phyloP scores from a whole-genome alignment of 1,140 invertebrate species.

The Drosophila albomicans region DNA sequence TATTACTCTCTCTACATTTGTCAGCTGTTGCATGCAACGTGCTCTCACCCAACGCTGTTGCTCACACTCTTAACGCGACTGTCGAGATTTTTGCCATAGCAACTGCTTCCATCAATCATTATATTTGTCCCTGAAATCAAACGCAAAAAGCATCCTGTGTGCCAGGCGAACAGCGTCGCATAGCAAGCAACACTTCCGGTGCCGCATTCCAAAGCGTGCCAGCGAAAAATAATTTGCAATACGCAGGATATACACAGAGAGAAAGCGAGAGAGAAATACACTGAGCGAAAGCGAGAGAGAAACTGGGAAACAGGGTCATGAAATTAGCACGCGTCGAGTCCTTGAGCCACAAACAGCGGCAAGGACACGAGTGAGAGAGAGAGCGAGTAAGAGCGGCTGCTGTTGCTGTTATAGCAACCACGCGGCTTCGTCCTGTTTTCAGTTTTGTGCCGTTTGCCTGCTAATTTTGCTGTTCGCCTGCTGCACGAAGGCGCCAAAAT shows the following conservation, averaged over 20 bases:
- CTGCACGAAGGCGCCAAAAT: conserved; percentile 81
- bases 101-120: conserved; percentile 78
- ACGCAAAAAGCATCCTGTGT: conserved; percentile 82
- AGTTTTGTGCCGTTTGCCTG: background rate
- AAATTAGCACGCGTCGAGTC: conserved; percentile 48
- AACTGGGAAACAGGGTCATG: conserved; percentile 60
- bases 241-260: conserved; percentile 22
- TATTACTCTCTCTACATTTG: background rate
- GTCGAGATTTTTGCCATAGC: conserved; percentile 70
- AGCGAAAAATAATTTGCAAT: conserved; percentile 37
- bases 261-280: conserved; percentile 10
- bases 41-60: background rate
- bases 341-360: conserved; percentile 53
- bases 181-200: conserved; percentile 53
- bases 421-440: conserved; percentile 1
- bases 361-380: conserved; percentile 32
- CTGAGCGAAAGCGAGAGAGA: conserved; percentile 6
- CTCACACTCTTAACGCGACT: background rate
- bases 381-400: conserved; percentile 4
- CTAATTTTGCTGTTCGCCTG: conserved; percentile 65
- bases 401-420: conserved; percentile 31
- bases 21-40: conserved; percentile 35
- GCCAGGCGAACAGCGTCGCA: conserved; percentile 63
- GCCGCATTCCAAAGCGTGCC: conserved; percentile 46
- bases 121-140: conserved; percentile 84